A percentile compares a stretch with the other conserved stretches of the same genome.
These are phyloP conservation scores for Triplophysa bombifrons DNA, from an alignment of 2,797 vertebrate species.

Conservation along the genomic window DNA sequence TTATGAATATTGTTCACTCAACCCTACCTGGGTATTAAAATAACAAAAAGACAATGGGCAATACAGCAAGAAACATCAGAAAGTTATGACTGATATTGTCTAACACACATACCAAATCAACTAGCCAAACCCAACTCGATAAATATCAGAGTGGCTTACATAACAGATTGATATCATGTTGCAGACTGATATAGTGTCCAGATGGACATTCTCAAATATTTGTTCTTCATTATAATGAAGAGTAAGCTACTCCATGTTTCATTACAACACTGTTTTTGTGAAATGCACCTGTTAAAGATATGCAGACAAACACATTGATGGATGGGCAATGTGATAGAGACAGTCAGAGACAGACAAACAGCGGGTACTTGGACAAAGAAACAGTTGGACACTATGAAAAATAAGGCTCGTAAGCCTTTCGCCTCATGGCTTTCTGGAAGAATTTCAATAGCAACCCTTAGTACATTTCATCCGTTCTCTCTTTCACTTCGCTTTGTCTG, in stretches of 20 bases:
- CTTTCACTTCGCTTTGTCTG: conserved; percentile 14
- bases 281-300: not conserved
- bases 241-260: not conserved
- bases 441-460: conserved; percentile 59
- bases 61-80: no score
- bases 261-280: not conserved
- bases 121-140: no score
- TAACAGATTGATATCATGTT: not conserved
- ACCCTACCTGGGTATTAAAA: no score
- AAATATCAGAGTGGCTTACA: not conserved
- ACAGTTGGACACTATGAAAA: conserved; percentile 55
- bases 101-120: no score
- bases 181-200: not conserved
- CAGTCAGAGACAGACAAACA: not conserved
- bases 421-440: conserved; percentile 53
- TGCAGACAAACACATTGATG: not conserved
- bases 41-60: no score
- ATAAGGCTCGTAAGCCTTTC: conserved; percentile 47
- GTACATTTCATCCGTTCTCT: conserved; percentile 36
- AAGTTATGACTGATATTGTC: no score
- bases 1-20: no score
- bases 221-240: not conserved
- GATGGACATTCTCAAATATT: conserved; percentile 1
- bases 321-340: not conserved
- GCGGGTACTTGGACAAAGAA: conserved; percentile 14